phyloP scores from a whole-genome alignment of 2,113 vertebrate genomes.

The Chelonoidis abingdonii region DNA sequence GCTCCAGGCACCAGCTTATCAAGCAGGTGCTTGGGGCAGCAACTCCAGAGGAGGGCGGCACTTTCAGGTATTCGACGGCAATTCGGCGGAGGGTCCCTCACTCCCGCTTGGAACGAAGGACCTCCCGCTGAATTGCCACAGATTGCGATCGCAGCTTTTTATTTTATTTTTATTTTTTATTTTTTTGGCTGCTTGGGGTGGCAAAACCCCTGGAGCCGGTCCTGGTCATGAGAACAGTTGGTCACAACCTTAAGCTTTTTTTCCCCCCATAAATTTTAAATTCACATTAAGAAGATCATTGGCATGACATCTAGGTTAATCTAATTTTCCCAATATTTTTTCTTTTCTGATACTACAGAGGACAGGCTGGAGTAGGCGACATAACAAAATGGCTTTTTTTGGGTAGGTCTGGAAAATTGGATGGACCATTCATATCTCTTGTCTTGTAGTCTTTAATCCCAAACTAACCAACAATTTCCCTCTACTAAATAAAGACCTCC shows the following conservation, averaged over 20 bases:
- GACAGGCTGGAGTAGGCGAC: fast-evolving
- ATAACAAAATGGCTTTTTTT: neutral
- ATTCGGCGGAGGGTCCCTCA: no score
- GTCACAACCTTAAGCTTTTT: neutral
- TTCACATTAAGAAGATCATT: neutral
- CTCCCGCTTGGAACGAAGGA: no score
- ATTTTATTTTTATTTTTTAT: no score
- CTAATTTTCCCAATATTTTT: neutral
- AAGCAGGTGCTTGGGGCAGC: no score
- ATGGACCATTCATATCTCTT: neutral
- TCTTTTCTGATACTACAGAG: neutral
- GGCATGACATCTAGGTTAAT: neutral
- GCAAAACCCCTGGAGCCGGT: no score
- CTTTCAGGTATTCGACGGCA: no score
- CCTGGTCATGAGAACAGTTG: neutral
- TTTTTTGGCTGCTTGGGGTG: no score
- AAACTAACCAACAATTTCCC: neutral
- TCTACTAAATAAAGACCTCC: neutral
- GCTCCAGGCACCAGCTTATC: no score
- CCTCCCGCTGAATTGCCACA: no score
- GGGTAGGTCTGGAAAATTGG: neutral
- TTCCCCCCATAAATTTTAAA: neutral
- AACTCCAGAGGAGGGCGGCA: no score
- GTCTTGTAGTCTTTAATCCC: neutral
- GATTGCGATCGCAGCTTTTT: no score